Base-by-base conservation (phyloP, 1,140 invertebrate genomes). In the Microvelia longipes region DNA sequence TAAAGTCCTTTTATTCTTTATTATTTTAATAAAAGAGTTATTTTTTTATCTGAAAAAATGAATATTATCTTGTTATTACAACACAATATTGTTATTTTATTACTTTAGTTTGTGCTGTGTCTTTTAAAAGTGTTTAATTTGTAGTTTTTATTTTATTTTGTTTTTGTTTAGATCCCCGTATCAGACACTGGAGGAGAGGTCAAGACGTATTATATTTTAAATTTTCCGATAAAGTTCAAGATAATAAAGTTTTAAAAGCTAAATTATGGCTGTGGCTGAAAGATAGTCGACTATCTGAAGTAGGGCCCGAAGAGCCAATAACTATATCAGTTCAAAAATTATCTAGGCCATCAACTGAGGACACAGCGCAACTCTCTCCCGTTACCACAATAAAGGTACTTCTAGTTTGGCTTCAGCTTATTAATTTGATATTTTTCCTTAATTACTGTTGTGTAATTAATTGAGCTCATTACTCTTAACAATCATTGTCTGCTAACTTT, bases 171-270 rank as follows among this genome's bases (percentile, higher is more conserved):
- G 81, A 81, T 79, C 80, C 79, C 65, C 80, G 80, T 76, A 72
- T 83, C 71, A 78, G 81, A 72, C 81, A 83, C 71, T 79, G 78
- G 19, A 79, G 79, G 60, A 77, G 79, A 61, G 81, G 74, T 65
- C 71, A 80, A 29, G 81, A 83, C 73, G 78, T 82, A 29, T 74
- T 83, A 61, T 83, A 83, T 73, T 86, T 86, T 72, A 83, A 83
- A 30, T 85, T 85, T 71, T 83, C 84, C 29, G 81, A 84, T 66
- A 83, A 83, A 71, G 76, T 84, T 28, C 75, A 81, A 0, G 81
- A 82, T 71, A 81, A 82, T 72, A 80, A 80, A 29, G 82, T 86
- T 1, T 79, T 80, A 2, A 78, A 77, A 65, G 84, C 83, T 0
- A 77, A 81, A 30, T 77, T 86, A 24, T 85, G 83, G 73, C 70